Evolutionary conservation across 2,888 invertebrate genomes (phyloP), one percentile per base, ranked within the genome.

Genomic region (Sphecodes monilicornis): DNA sequence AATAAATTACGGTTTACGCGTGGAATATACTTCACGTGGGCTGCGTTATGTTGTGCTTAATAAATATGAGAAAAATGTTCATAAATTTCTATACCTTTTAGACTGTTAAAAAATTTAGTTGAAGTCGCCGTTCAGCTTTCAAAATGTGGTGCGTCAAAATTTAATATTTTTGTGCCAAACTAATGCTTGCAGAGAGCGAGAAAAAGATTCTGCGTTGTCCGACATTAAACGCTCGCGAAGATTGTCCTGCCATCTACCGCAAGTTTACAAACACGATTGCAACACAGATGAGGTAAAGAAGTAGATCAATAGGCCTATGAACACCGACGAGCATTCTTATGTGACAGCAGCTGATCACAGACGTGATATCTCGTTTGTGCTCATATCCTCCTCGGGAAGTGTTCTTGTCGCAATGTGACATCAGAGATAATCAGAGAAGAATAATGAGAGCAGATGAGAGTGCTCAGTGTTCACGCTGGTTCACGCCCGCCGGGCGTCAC

Each of bases 41-140:
- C 26, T 26, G 13, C n/a, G 68, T 10, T 13, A 73, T 18, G 4
- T 1, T 1, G 6, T 22, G 11, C 1, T n/a, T 43, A 64, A 36
- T 5, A 3, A 11, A 29, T 50, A 82, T 41, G 68, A 26, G 36
- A 29, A 32, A 5, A 26, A 26, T 66, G 1, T 0, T 5, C 26
- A 68, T 2, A 66, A 16, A 60, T n/a, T 70, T 36, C 36, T 82
- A 29, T 82, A 84, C 83, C 83, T 84, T 69, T 41, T 10, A 0
- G 41, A 50, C 22, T 43, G 8, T 43, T 3, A 26, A 64, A 60
- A 32, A 64, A 29, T 54, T 18, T 22, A 1, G 18, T 6, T 8
- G n/a, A 32, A n/a, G 22, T 5, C 41, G 46, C 32, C n/a, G n/a
- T 57, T 13, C 50, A 22, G n/a, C 69, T n/a, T 22, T 29, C n/a